These are phyloP conservation scores for Lepus europaeus DNA, from an alignment of 2,113 vertebrate species.

Conservation along the genomic window DNA sequence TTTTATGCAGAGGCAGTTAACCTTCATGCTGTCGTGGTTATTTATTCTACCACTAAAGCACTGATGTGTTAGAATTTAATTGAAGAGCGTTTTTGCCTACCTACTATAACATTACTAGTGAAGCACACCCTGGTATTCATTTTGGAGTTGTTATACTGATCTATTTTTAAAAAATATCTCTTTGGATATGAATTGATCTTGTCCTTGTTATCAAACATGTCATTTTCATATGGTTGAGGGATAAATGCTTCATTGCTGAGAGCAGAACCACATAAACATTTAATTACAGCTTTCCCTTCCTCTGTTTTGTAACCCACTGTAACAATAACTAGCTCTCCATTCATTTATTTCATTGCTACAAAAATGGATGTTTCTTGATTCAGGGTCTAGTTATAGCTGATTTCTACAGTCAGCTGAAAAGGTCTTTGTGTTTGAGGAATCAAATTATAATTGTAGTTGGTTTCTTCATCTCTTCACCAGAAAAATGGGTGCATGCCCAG, in stretches of 20 bases:
- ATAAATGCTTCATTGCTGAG: slow-evolving; percentile 12
- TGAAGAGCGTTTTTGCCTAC: background rate
- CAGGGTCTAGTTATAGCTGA: slow-evolving; percentile 38
- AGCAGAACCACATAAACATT: background rate
- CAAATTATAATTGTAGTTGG: slow-evolving; percentile 56
- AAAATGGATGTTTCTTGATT: slow-evolving; percentile 66
- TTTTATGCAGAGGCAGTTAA: slow-evolving; percentile 7
- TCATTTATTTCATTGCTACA: slow-evolving; percentile 48
- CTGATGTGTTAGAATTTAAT: background rate
- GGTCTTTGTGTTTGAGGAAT: slow-evolving; percentile 59
- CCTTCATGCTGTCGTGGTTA: background rate
- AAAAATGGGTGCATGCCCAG: slow-evolving; percentile 19
- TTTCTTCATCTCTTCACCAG: slow-evolving; percentile 56
- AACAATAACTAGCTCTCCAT: slow-evolving; percentile 11
- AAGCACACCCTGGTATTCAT: background rate
- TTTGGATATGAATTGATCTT: slow-evolving; percentile 60
- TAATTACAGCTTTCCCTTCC: slow-evolving; percentile 60
- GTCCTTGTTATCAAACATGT: slow-evolving; percentile 47
- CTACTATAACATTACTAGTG: background rate
- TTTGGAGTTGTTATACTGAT: slow-evolving; percentile 6
- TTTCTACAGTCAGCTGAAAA: slow-evolving; percentile 56
- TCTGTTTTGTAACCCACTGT: slow-evolving; percentile 16
- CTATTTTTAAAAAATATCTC: background rate
- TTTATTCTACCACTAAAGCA: background rate
- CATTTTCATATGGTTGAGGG: background rate